Evolutionary conservation across 1,140 invertebrate species (phyloP).

Genomic region (Hylaeus volcanicus): DNA sequence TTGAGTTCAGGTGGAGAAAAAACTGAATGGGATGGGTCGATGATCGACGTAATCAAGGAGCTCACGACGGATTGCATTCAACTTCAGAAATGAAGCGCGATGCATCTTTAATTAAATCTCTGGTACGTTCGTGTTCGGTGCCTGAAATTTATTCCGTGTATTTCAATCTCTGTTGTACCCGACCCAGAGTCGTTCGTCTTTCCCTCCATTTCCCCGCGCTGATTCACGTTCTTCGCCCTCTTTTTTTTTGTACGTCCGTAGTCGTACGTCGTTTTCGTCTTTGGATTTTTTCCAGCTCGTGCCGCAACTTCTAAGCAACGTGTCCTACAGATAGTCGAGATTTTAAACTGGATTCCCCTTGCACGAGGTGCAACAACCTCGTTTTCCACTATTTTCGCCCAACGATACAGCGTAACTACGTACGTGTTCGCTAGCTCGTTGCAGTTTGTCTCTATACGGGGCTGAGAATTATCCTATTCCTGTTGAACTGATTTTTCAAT

Average conservation of each 20-base stretch:
- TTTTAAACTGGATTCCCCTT: constrained; percentile 56
- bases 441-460: constrained; percentile 48
- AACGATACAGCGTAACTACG: constrained; percentile 27
- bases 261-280: constrained; percentile 31
- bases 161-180: constrained; percentile 51
- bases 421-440: constrained; percentile 48
- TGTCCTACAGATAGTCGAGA: constrained; percentile 24
- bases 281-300: constrained; percentile 50
- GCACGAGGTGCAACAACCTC: constrained; percentile 58
- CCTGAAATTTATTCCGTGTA: constrained; percentile 69
- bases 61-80: constrained; percentile 59
- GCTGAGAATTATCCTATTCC: constrained; percentile 25
- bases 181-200: background rate
- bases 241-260: background rate
- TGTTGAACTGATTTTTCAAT: background rate
- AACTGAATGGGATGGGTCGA: constrained; percentile 38
- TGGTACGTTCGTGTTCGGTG: constrained; percentile 38
- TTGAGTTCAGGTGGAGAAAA: constrained; percentile 15
- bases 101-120: constrained; percentile 77
- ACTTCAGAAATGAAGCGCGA: constrained; percentile 69
- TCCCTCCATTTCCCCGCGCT: no score
- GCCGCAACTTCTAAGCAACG: constrained; percentile 42
- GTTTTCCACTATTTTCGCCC: constrained; percentile 63
- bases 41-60: constrained; percentile 60
- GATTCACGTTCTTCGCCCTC: background rate